Base-by-base conservation (phyloP, 2,888 invertebrate genomes). In the Microctonus aethiopoides region DNA sequence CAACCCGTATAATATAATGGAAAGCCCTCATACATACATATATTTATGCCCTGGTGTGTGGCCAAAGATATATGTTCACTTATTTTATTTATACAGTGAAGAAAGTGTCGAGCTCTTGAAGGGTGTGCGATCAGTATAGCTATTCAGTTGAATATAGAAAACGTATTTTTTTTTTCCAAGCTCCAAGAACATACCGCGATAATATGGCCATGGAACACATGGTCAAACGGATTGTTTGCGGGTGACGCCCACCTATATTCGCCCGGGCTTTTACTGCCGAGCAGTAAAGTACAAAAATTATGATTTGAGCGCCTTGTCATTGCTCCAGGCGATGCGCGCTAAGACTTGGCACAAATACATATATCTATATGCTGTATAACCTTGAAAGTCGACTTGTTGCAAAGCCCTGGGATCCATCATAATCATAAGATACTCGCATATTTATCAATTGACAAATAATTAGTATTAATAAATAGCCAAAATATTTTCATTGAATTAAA, bases 211-310 rank as follows among this genome's bases (percentile, higher is more conserved):
- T 69, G 72, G 78, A 81, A 83, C 26, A 79, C 79, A 79, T 78
- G 79, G 83, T 82, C 80, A 82, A 84, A 81, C 79, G 81, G 83
- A 83, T 81, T 84, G 84, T 84, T 84, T 84, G 84, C 83, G 70
- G 82, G 83, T 81, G 74, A 84, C 84, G 84, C 84, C 84, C 83
- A 83, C 79, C 79, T 78, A 81, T 81, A 79, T 80, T 79, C 80
- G 79, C 76, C 79, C 77, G 63, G 76, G 80, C 75, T 83, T 82
- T 84, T 83, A 84, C 82, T 80, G 81, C 83, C 80, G 52, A 75
- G 84, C 80, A 81, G 82, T 84, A 84, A 84, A 84, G 80, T 81
- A 82, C 81, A 79, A 84, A 82, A 84, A 84, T 84, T 84, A 84
- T 77, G 83, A 84, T 84, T 83, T 74, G 78, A 75, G 74, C 65